phyloP scores from a whole-genome alignment of 1,140 invertebrate species.

The Brachionus calyciflorus region DNA sequence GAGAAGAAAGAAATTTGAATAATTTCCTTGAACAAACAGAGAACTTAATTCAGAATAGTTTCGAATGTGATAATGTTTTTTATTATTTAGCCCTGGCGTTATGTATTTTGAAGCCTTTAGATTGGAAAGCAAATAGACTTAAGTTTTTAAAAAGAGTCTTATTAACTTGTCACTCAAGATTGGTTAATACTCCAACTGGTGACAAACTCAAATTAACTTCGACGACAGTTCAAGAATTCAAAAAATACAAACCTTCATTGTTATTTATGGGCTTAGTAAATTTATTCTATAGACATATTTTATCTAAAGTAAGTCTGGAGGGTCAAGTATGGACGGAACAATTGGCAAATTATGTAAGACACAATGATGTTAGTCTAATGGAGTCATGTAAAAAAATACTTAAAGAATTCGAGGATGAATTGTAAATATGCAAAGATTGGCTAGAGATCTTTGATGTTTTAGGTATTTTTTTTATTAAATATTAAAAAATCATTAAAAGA shows the following conservation, averaged over 20 bases:
- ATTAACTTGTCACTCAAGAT: conserved; percentile 73
- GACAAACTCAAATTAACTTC: conserved; percentile 57
- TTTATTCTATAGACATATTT: conserved; percentile 70
- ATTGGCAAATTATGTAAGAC: conserved; percentile 85
- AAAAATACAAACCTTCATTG: conserved; percentile 77
- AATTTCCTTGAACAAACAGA: conserved; percentile 67
- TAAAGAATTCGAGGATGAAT: conserved; percentile 77
- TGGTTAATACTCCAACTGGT: conserved; percentile 52
- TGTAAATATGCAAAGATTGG: conserved; percentile 82
- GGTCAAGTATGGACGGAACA: conserved; percentile 70
- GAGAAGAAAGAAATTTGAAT: conserved; percentile 72
- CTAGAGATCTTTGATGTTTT: conserved; percentile 82
- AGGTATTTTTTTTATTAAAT: conserved; percentile 50
- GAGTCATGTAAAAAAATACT: conserved; percentile 78
- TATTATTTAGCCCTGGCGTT: conserved; percentile 79
- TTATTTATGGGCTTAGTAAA: conserved; percentile 79
- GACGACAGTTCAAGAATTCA: conserved; percentile 68
- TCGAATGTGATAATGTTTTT: conserved; percentile 79
- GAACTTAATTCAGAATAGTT: conserved; percentile 72
- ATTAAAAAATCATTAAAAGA: neutral
- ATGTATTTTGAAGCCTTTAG: conserved; percentile 70
- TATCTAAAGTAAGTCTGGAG: neutral
- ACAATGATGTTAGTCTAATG: conserved; percentile 83
- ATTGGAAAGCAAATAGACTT: conserved; percentile 69
- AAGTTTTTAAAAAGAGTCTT: conserved; percentile 75